Evolutionary conservation across 2,797 vertebrate species (phyloP).

Genomic region (Psittacula echo): DNA sequence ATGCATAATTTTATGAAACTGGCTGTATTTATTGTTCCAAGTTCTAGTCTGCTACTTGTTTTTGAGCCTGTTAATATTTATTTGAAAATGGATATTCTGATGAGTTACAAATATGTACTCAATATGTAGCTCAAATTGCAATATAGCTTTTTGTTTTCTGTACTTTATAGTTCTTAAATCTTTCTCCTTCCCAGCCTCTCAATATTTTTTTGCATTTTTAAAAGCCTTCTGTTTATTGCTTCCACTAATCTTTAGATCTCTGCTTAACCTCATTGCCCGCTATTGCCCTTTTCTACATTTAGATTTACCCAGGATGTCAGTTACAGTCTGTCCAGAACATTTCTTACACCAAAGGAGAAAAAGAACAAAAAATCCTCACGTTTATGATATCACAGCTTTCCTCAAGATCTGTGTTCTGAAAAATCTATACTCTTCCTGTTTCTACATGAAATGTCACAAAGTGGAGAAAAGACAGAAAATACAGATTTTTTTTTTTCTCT

Average conservation of each 20-base stretch:
- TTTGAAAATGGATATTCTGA: background rate
- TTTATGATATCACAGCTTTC: background rate
- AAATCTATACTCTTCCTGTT: background rate
- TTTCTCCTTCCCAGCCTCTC: conserved; percentile 23
- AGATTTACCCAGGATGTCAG: conserved; percentile 43
- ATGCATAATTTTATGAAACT: background rate
- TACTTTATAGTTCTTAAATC: background rate
- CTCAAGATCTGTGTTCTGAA: background rate
- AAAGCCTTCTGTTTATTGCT: conserved; percentile 65
- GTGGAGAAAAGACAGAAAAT: background rate
- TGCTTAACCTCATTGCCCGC: conserved; percentile 68
- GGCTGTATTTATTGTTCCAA: background rate
- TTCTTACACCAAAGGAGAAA: background rate
- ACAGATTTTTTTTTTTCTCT: background rate
- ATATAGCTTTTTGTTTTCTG: background rate
- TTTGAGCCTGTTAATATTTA: background rate
- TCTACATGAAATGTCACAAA: background rate
- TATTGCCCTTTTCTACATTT: conserved; percentile 66
- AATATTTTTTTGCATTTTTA: conserved; percentile 54
- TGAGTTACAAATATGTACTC: background rate
- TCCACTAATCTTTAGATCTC: conserved; percentile 71
- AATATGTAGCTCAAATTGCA: background rate
- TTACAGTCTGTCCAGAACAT: conserved; percentile 28
- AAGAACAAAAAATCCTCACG: background rate
- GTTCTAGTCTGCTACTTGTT: background rate